Conservation (phyloP, 2,888 invertebrate species). For the Chloroclystis v-ata region DNA sequence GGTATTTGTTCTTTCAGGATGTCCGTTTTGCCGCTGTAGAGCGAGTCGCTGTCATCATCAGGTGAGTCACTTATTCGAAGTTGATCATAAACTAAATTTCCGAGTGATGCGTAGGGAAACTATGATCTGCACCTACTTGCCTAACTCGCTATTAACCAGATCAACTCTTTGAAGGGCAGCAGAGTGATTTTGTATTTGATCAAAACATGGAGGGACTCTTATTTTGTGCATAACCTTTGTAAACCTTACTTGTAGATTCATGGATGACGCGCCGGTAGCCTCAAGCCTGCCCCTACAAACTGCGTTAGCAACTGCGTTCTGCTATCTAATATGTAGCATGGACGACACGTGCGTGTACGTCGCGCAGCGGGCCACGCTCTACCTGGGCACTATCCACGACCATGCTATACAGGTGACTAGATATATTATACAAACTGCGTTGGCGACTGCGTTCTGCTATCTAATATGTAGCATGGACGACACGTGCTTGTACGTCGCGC, state of each 20-base stretch:
- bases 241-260: conserved; percentile 85
- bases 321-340: conserved; percentile 96
- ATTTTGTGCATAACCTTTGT: too few relatives aligned
- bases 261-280: conserved; percentile 92
- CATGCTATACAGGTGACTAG: conserved; percentile 85
- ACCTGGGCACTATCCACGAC: conserved; percentile 95
- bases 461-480: conserved; percentile 98
- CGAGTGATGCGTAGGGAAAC: too few relatives aligned
- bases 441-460: conserved; percentile 98
- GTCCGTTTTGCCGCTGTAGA: conserved; percentile 96
- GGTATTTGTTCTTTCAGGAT: conserved; percentile 59
- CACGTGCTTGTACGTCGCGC: conserved; percentile 95
- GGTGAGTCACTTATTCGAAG: conserved; percentile 44
- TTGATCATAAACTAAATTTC: too few relatives aligned
- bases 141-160: too few relatives aligned
- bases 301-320: conserved; percentile 96
- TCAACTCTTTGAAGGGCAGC: too few relatives aligned
- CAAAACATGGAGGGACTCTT: too few relatives aligned
- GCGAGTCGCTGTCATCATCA: conserved; percentile 93
- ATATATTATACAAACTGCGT: conserved; percentile 89
- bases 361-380: conserved; percentile 94
- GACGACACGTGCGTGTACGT: conserved; percentile 97
- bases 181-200: too few relatives aligned
- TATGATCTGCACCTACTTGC: too few relatives aligned
- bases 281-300: conserved; percentile 92